phyloP scores from a whole-genome alignment of 2,797 vertebrate species.

The Nasua narica region DNA sequence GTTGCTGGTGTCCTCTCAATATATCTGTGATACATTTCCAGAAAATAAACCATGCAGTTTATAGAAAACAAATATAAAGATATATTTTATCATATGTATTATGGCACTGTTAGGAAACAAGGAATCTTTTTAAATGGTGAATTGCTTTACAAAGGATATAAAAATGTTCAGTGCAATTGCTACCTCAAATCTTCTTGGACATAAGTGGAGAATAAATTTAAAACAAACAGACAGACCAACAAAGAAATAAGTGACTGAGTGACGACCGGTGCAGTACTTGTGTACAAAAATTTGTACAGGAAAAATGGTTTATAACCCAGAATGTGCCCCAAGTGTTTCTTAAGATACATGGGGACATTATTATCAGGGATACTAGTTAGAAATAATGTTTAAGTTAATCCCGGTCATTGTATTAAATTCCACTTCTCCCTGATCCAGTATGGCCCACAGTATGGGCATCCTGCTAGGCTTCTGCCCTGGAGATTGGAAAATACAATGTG shows the following conservation, averaged over 20 bases:
- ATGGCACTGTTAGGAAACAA: slow-evolving; percentile 66
- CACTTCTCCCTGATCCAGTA: not conserved
- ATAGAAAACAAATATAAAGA: slow-evolving; percentile 73
- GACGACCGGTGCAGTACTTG: not conserved
- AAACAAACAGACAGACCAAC: slow-evolving; percentile 45
- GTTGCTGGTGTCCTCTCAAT: slow-evolving; percentile 56
- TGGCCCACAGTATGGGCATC: not conserved
- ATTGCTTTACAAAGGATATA: slow-evolving; percentile 57
- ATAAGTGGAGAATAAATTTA: slow-evolving; percentile 56
- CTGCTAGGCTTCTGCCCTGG: not conserved
- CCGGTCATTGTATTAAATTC: not conserved
- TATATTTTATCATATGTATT: slow-evolving; percentile 66
- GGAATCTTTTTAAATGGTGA: slow-evolving; percentile 53
- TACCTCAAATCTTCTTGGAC: slow-evolving; percentile 59
- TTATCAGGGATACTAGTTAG: not conserved
- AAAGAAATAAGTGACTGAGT: slow-evolving; percentile 22
- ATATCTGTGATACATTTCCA: slow-evolving; percentile 58
- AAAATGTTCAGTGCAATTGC: slow-evolving; percentile 60
- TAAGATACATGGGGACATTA: not conserved
- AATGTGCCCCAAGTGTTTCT: not conserved
- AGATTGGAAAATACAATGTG: not conserved
- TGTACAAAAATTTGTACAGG: not conserved
- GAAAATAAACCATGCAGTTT: slow-evolving; percentile 60
- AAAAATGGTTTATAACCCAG: not conserved
- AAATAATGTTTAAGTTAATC: not conserved